Conservation (phyloP, 2,113 vertebrate species). For the Thymallus thymallus region DNA sequence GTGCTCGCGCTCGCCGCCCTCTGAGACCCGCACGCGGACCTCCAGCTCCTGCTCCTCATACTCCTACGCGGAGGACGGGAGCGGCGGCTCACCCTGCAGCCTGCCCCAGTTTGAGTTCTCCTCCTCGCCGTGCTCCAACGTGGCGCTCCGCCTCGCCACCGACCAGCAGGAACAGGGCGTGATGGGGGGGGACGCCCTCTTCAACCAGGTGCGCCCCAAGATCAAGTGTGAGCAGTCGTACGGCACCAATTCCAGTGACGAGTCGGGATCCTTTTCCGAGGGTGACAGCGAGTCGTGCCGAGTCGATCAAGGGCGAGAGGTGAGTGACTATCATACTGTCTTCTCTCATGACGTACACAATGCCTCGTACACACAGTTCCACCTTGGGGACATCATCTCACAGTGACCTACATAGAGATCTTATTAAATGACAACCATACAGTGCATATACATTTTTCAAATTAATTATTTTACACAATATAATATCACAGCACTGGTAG, state of each 20-base stretch:
- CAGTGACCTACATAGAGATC: neutral
- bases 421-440: too few species aligned
- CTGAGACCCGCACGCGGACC: constrained; percentile 94
- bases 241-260: constrained; percentile 98
- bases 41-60: constrained; percentile 98
- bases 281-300: constrained; percentile 98
- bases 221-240: constrained; percentile 99
- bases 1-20: constrained; percentile 92
- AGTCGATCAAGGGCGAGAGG: constrained; percentile 92
- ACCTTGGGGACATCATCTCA: neutral
- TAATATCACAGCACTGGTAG: too few species aligned
- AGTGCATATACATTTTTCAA: too few species aligned
- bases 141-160: constrained; percentile 83
- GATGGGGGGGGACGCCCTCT: constrained; percentile 83
- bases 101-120: constrained; percentile 97
- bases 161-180: constrained; percentile 86
- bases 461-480: too few species aligned
- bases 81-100: constrained; percentile 94
- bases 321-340: constrained; percentile 63
- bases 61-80: constrained; percentile 95
- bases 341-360: neutral
- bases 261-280: constrained; percentile 98
- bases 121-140: constrained; percentile 94
- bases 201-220: constrained; percentile 87
- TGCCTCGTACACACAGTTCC: neutral